Percentiles rank a stretch among this genome's conserved stretches.
Evolutionary conservation across 2,113 vertebrate genomes (phyloP).

Genomic region (Gnathonemus longibarbis): DNA sequence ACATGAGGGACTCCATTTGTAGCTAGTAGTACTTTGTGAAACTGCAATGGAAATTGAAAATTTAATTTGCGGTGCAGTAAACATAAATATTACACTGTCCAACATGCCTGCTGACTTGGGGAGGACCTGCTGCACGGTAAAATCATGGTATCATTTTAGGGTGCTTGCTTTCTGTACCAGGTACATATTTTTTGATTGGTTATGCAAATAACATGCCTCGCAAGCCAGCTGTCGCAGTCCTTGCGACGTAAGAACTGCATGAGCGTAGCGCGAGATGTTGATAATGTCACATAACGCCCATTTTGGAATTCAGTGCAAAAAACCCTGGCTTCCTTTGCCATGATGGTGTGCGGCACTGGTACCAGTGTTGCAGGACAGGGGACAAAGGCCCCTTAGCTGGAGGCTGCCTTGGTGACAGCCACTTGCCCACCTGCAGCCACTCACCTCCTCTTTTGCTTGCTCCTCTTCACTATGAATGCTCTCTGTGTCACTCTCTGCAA

Average conservation of each 20-base stretch:
- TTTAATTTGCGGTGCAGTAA: not conserved
- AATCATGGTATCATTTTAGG: too few relatives aligned
- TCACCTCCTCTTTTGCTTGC: constrained; percentile 65
- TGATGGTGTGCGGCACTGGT: not conserved
- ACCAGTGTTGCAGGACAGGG: not conserved
- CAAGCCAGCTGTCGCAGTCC: not conserved
- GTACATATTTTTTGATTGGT: not conserved
- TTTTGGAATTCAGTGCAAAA: not conserved
- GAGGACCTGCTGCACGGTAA: not conserved
- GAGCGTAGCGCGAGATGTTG: not conserved
- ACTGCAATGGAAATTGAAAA: not conserved
- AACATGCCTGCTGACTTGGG: not conserved
- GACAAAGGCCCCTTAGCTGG: not conserved
- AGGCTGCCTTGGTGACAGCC: not conserved
- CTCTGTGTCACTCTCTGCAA: constrained; percentile 87
- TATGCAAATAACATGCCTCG: not conserved
- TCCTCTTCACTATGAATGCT: constrained; percentile 85
- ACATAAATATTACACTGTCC: not conserved
- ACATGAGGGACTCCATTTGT: too few relatives aligned
- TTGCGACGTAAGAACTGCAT: not conserved
- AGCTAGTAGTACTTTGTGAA: not conserved
- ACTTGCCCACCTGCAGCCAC: not conserved
- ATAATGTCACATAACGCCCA: not conserved
- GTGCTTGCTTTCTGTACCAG: not conserved
- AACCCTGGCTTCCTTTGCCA: not conserved